Evolutionary conservation across 2,113 vertebrate species (phyloP).

Genomic region (Notothenia coriiceps): DNA sequence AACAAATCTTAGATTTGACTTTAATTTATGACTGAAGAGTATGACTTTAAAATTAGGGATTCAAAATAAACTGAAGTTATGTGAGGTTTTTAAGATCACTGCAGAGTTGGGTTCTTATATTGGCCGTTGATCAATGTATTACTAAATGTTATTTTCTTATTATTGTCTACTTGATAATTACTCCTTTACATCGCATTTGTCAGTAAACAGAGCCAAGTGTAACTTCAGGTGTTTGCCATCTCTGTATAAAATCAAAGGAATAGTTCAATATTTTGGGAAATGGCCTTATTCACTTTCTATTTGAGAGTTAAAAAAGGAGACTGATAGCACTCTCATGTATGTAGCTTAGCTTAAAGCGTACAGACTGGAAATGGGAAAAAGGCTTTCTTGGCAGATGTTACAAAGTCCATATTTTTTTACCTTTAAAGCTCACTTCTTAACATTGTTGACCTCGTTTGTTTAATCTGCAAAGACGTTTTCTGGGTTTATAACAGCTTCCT

Average conservation of each 20-base stretch:
- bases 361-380: not conserved
- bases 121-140: not conserved
- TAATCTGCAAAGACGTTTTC: no score
- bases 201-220: not conserved
- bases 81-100: not conserved
- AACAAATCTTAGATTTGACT: no score
- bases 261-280: slow-evolving; percentile 6
- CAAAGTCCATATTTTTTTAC: not conserved
- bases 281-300: not conserved
- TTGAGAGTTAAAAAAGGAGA: not conserved
- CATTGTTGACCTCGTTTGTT: not conserved
- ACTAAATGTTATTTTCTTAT: not conserved
- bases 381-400: not conserved
- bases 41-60: not conserved
- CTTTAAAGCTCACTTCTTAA: not conserved
- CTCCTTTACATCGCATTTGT: not conserved
- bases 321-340: not conserved
- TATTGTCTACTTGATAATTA: not conserved
- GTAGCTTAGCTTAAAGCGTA: not conserved
- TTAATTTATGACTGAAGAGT: not conserved
- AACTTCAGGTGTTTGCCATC: slow-evolving; percentile 1
- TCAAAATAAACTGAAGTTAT: not conserved
- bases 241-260: slow-evolving; percentile 13
- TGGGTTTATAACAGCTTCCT: no score
- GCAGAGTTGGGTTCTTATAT: not conserved